These are phyloP conservation scores for Athene noctua DNA, from an alignment of 2,113 vertebrate genomes.

Conservation along the genomic window DNA sequence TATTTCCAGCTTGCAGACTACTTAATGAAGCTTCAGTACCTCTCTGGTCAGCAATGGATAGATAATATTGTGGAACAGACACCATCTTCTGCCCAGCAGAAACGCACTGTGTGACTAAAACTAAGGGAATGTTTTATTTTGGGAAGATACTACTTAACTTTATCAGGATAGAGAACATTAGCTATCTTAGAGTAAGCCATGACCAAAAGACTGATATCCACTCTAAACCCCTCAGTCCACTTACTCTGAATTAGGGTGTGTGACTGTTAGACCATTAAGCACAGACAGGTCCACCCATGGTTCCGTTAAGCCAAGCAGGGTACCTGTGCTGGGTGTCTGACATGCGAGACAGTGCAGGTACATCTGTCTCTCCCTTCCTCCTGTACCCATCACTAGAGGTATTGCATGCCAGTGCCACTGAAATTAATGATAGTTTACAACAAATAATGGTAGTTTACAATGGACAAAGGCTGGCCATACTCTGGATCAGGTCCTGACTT, in stretches of 20 bases:
- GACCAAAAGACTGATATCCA: background rate
- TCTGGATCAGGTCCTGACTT: background rate
- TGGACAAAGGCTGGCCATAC: background rate
- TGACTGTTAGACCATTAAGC: background rate
- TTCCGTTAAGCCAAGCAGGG: background rate
- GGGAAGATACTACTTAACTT: background rate
- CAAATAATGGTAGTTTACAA: background rate
- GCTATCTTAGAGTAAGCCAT: background rate
- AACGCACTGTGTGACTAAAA: background rate
- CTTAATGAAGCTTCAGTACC: background rate
- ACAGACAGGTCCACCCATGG: background rate
- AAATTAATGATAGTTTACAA: background rate
- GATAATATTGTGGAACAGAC: background rate
- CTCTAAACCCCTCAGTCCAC: background rate
- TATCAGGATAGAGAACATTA: background rate
- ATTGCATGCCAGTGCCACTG: background rate
- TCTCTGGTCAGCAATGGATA: background rate
- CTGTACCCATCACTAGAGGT: rapidly evolving
- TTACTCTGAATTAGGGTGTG: background rate
- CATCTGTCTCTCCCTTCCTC: background rate
- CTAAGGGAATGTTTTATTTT: background rate
- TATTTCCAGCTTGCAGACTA: background rate
- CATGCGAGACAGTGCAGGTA: rapidly evolving
- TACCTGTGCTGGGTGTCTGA: background rate
- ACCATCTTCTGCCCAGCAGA: background rate